phyloP scores from a whole-genome alignment of 1,140 invertebrate species.

The Cyrtorhinus lividipennis region DNA sequence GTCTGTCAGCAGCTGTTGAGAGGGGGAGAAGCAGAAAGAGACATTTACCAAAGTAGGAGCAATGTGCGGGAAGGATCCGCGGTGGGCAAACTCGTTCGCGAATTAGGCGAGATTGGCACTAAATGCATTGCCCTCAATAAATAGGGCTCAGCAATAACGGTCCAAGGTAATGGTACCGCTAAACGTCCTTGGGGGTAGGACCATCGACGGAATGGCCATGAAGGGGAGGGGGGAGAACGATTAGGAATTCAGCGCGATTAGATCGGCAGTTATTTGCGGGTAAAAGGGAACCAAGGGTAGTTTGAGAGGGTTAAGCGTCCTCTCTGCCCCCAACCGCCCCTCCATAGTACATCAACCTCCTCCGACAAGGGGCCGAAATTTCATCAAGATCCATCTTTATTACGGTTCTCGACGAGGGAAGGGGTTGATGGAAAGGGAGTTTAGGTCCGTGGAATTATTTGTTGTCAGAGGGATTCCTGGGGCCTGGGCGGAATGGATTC shows the following conservation, averaged over 20 bases:
- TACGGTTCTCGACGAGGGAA: neutral
- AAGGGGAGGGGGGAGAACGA: neutral
- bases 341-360: neutral
- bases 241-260: conserved; percentile 5
- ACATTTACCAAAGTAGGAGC: neutral
- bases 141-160: conserved; percentile 7
- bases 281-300: neutral
- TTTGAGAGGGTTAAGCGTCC: neutral
- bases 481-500: neutral
- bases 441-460: neutral
- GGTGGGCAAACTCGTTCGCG: neutral
- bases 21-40: neutral
- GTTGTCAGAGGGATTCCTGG: neutral
- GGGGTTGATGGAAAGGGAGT: neutral
- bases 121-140: conserved; percentile 4
- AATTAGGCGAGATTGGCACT: neutral
- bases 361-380: neutral
- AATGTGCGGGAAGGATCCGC: neutral
- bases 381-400: conserved; percentile 10
- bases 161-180: neutral
- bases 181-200: neutral
- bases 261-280: neutral
- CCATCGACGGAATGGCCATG: neutral
- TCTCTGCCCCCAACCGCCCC: neutral
- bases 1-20: too few species aligned